Conservation (phyloP, 2,797 vertebrate species). For the Hemitrygon akajei region DNA sequence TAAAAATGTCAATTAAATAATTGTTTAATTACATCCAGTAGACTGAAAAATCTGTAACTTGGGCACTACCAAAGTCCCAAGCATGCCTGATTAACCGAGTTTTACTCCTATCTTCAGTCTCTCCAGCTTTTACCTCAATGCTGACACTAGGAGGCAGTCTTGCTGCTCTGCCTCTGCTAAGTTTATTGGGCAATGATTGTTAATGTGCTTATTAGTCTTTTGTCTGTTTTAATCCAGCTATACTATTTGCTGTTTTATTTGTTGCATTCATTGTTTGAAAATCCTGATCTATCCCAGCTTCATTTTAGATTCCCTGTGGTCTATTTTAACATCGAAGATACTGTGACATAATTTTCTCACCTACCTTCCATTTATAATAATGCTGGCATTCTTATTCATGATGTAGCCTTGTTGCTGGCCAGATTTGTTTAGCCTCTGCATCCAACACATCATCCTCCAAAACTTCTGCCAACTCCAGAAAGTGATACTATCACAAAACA, state of each 20-base stretch:
- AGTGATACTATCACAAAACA: too few species aligned
- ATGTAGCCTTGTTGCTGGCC: neutral
- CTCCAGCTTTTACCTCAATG: neutral
- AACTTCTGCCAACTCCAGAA: too few species aligned
- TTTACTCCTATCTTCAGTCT: neutral
- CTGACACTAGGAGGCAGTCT: neutral
- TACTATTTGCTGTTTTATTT: neutral
- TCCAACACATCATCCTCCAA: too few species aligned
- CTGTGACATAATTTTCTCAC: neutral
- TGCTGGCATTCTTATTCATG: neutral
- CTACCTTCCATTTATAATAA: neutral
- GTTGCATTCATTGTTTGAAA: neutral
- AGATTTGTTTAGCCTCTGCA: neutral
- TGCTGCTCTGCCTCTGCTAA: neutral
- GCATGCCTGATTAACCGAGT: too few species aligned
- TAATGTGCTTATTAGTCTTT: neutral
- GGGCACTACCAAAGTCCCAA: too few species aligned
- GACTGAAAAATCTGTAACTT: too few species aligned
- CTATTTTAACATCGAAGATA: neutral
- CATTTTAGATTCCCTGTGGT: neutral
- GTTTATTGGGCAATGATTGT: neutral
- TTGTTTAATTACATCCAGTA: too few species aligned
- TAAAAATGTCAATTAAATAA: too few species aligned
- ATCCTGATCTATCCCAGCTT: neutral
- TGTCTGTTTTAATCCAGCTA: neutral